Conservation (phyloP, 1,140 invertebrate genomes). For the Platyura marginata region DNA sequence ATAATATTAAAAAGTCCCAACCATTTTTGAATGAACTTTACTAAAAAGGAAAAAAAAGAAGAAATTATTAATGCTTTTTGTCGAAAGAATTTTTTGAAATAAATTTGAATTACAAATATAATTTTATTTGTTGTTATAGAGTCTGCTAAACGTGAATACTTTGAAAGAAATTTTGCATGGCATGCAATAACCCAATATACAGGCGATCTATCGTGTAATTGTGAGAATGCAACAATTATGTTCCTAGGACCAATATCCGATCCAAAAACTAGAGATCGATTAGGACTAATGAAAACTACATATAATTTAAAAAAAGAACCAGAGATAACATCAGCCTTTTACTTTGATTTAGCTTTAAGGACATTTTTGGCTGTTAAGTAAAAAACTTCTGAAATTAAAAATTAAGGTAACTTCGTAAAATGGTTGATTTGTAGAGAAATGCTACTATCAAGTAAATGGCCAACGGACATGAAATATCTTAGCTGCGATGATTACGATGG, state of each 20-base stretch:
- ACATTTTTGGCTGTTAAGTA: conserved; percentile 57
- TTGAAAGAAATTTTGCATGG: conserved; percentile 36
- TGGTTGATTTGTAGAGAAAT: conserved; percentile 14
- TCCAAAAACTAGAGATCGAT: conserved; percentile 34
- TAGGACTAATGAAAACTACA: conserved; percentile 43
- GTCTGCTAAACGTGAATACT: conserved; percentile 20
- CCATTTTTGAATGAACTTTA: no score
- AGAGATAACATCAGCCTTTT: conserved; percentile 59
- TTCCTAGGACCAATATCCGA: conserved; percentile 42
- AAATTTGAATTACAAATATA: no score
- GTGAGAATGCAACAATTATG: conserved; percentile 49
- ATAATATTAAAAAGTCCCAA: no score
- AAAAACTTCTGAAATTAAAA: conserved; percentile 8
- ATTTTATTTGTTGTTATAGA: no score
- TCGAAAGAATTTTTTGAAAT: no score
- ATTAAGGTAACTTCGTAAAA: neutral
- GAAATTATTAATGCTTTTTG: no score
- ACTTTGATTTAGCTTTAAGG: conserved; percentile 61
- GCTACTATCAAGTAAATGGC: conserved; percentile 43
- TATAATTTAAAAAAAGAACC: conserved; percentile 48
- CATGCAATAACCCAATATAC: conserved; percentile 42
- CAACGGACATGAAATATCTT: conserved; percentile 45
- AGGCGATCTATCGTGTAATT: conserved; percentile 42
- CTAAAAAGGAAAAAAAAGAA: no score
- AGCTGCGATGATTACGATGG: conserved; percentile 58